Evolutionary conservation across 1,140 invertebrate genomes (phyloP).

Genomic region (Drosophila nikananu): DNA sequence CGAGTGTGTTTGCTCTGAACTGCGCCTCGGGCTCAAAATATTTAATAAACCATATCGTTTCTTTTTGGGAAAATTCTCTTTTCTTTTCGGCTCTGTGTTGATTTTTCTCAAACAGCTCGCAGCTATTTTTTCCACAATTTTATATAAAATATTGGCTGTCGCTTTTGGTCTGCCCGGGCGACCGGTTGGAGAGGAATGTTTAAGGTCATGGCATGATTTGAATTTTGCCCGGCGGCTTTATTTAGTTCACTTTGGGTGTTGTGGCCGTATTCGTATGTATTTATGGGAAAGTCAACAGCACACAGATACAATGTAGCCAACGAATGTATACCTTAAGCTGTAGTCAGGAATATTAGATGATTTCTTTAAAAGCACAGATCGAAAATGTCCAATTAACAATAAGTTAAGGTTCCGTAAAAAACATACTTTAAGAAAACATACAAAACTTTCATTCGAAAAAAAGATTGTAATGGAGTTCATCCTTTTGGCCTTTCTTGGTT

Average conservation of each 20-base stretch:
- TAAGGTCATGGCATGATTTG: conserved; percentile 18
- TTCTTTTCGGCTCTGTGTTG: conserved; percentile 38
- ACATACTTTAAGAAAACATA: too few species aligned
- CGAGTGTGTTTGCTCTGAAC: conserved; percentile 53
- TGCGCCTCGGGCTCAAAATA: conserved; percentile 62
- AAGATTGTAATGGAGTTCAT: too few species aligned
- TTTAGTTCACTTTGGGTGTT: conserved; percentile 15
- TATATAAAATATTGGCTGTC: conserved; percentile 66
- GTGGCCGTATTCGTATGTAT: conserved; percentile 3
- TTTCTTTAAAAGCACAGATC: neutral
- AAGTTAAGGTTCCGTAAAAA: neutral
- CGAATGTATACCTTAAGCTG: neutral
- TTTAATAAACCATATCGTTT: conserved; percentile 75
- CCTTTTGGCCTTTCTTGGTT: too few species aligned
- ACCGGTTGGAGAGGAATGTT: conserved; percentile 11
- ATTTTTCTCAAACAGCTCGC: conserved; percentile 62
- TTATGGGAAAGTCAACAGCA: neutral
- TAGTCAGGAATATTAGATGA: neutral
- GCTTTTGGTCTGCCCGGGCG: conserved; percentile 16
- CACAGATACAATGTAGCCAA: neutral
- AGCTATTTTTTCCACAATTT: conserved; percentile 69
- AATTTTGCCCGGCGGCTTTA: conserved; percentile 5
- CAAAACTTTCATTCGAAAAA: too few species aligned
- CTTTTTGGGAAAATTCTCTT: conserved; percentile 39
- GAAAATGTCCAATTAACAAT: neutral